Base-by-base conservation (phyloP, 2,797 vertebrate genomes). In the Ceryle rudis region DNA sequence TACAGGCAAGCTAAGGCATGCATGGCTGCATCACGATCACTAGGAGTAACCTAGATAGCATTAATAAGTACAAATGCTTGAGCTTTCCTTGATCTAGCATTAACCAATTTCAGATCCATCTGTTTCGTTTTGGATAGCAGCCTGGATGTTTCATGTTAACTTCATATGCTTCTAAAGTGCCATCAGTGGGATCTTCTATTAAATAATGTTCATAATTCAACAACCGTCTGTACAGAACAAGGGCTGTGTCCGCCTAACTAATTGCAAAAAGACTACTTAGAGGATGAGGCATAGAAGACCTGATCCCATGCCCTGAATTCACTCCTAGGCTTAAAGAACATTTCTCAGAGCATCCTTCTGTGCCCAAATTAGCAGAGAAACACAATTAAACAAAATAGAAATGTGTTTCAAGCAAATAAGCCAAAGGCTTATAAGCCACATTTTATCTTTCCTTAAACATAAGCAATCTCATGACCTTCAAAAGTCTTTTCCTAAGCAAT, bases 101-200 rank as follows among this genome's bases (percentile, higher is more conserved):
- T 90, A 97, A 95, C 70, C 84, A 92, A 26, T 86, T 92, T 91
- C 86, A 87, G 78, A 75, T 81, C 92, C 97, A 94, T 94, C 92
- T 97, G 88, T 88, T 93, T 33, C 33, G 23, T 29, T 94, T 96
- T 95, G 91, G 91, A 91, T 47, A 87, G 93, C 58, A 75, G 87
- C 83, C 83, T 81, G 80, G 86, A 88, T 82, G 31, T 91, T 90
- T 89, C 90, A 90, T 80, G 58, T 72, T 91, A 89, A 71, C 41
- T 92, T 89, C 72, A 47, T 55, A 86, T 44, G 54, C 25, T 90
- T 83, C 62, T 89, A 55, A 95, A 92, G 37, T 86, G 69, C 75
- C 72, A 55, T 62, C 47, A 44, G 67, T 78, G 81, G 35, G 55
- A 61, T 83, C 44, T 90, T 88, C 47, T 31, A 71, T 72, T 92